phyloP scores from a whole-genome alignment of 2,113 vertebrate genomes.

The Cheilinus undulatus region DNA sequence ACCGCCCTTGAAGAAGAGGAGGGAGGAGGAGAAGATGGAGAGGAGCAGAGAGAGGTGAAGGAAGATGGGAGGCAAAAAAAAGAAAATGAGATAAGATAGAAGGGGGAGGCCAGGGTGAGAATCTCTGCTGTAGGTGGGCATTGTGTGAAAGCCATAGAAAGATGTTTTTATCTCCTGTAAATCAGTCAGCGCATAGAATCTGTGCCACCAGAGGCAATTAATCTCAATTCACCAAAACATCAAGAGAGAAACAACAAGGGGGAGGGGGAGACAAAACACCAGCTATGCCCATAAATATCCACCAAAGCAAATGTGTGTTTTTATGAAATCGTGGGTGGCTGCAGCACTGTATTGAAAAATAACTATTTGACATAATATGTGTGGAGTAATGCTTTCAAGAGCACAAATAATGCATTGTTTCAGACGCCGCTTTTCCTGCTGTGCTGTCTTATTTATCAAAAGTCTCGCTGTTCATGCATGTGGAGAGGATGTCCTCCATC shows the following conservation, averaged over 20 bases:
- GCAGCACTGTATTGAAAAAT: conserved; percentile 48
- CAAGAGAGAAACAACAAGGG: conserved; percentile 33
- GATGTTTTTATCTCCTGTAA: conserved; percentile 48
- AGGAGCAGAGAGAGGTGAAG: conserved; percentile 43
- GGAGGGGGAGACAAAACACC: conserved; percentile 25
- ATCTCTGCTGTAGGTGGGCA: conserved; percentile 36
- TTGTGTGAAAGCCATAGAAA: conserved; percentile 40
- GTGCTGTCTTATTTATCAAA: conserved; percentile 57
- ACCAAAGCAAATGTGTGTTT: conserved; percentile 30
- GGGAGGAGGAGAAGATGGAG: conserved; percentile 55
- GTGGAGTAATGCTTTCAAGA: conserved; percentile 42
- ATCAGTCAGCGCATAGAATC: conserved; percentile 37
- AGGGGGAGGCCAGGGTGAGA: conserved; percentile 9
- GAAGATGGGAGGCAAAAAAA: conserved; percentile 34
- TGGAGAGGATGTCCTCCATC: conserved; percentile 67
- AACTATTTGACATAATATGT: conserved; percentile 47
- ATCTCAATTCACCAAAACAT: conserved; percentile 58
- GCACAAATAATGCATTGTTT: conserved; percentile 58
- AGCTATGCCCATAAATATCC: conserved; percentile 47
- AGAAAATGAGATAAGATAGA: conserved; percentile 28
- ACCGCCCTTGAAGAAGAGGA: conserved; percentile 87
- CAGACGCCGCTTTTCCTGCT: conserved; percentile 1
- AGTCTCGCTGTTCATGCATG: conserved; percentile 60
- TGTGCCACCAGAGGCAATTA: conserved; percentile 49
- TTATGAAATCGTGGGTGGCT: conserved; percentile 34